Percentiles rank a stretch among this genome's conserved stretches.
Evolutionary conservation across 2,888 invertebrate genomes (phyloP).

Genomic region (Cosmia pyralina): DNA sequence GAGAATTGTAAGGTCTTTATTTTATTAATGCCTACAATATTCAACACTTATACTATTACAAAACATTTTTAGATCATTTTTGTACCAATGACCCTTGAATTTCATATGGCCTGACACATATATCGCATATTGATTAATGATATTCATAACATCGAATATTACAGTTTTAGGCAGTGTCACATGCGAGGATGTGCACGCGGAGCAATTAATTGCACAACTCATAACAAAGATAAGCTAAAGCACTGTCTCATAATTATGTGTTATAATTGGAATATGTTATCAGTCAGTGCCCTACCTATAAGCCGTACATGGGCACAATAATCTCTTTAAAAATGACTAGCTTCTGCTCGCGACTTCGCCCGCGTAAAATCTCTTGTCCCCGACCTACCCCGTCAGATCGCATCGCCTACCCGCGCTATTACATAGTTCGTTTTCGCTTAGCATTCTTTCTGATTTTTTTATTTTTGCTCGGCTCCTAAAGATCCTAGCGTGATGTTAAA

Average conservation of each 20-base stretch:
- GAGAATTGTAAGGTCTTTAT: neutral
- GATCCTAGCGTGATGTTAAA: too few species aligned
- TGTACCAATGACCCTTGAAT: slow-evolving; percentile 27
- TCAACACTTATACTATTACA: too few species aligned
- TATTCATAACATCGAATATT: slow-evolving; percentile 27
- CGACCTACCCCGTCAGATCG: too few species aligned
- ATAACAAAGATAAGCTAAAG: slow-evolving; percentile 52
- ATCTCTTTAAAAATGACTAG: slow-evolving; percentile 11
- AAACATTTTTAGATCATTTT: neutral
- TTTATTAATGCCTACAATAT: slow-evolving; percentile 1
- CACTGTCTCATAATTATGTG: slow-evolving; percentile 34
- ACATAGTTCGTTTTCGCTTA: too few species aligned
- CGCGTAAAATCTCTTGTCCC: too few species aligned
- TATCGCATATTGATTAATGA: slow-evolving; percentile 34
- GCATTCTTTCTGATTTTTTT: too few species aligned
- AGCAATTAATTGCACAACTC: slow-evolving; percentile 36
- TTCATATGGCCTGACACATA: slow-evolving; percentile 26
- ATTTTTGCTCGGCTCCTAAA: too few species aligned
- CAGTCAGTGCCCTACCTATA: slow-evolving; percentile 58
- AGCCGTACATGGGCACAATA: slow-evolving; percentile 21
- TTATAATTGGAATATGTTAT: slow-evolving; percentile 60
- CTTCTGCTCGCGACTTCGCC: too few species aligned
- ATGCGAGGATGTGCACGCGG: slow-evolving; percentile 24
- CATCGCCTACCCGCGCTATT: too few species aligned
- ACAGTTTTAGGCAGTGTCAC: slow-evolving; percentile 35